Percentiles rank a stretch among this genome's conserved stretches.
Conservation (phyloP, 1,140 invertebrate species). For the Trichogramma pretiosum region DNA sequence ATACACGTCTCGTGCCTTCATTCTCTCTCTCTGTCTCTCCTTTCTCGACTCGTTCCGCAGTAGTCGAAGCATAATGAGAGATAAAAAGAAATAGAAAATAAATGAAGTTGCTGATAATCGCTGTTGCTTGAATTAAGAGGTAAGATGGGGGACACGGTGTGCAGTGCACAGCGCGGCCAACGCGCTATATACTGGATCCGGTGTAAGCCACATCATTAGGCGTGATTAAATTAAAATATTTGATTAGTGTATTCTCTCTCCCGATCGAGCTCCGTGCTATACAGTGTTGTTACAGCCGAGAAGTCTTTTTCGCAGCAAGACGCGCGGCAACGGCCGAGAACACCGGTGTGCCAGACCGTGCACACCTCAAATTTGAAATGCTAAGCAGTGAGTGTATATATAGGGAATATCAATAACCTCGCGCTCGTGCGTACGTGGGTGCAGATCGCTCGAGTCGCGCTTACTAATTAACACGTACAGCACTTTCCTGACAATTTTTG, state of each 20-base stretch:
- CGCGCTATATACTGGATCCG: conserved; percentile 12
- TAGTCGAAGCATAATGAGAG: too few relatives aligned
- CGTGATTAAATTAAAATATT: conserved; percentile 47
- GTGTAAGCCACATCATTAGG: conserved; percentile 35
- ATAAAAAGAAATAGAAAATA: too few relatives aligned
- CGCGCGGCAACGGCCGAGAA: conserved; percentile 1
- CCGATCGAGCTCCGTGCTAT: conserved; percentile 25
- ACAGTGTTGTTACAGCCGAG: conserved; percentile 1
- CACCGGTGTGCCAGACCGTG: background rate
- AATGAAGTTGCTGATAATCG: conserved; percentile 16
- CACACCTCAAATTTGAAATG: conserved; percentile 44
- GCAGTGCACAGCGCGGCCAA: conserved; percentile 19
- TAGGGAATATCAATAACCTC: too few relatives aligned
- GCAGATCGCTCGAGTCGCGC: too few relatives aligned
- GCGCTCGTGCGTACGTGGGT: too few relatives aligned
- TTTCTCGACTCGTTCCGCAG: too few relatives aligned
- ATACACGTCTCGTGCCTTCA: too few relatives aligned
- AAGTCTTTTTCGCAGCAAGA: background rate
- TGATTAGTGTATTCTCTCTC: too few relatives aligned
- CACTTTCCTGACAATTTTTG: too few relatives aligned
- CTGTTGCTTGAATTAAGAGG: conserved; percentile 28
- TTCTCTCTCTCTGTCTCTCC: too few relatives aligned
- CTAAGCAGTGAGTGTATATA: too few relatives aligned
- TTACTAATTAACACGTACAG: too few relatives aligned
- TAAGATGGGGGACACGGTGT: conserved; percentile 11